Conservation (phyloP, 2,113 vertebrate genomes). For the Oryzias celebensis region DNA sequence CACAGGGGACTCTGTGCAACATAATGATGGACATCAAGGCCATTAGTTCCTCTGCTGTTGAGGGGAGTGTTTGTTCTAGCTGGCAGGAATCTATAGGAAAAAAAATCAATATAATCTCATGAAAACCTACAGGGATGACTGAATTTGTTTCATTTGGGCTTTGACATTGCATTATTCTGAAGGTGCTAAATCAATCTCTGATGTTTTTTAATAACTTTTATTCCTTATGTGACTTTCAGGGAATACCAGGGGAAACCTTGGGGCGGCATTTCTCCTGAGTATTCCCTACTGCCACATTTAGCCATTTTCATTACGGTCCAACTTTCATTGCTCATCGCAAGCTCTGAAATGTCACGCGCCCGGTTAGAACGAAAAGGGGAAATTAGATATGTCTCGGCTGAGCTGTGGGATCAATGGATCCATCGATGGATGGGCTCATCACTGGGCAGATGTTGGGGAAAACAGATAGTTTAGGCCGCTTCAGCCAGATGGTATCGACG, state of each 20-base stretch:
- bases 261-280: slow-evolving; percentile 10
- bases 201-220: not conserved
- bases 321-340: slow-evolving; percentile 46
- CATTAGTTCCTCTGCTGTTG: slow-evolving; percentile 45
- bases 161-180: not conserved
- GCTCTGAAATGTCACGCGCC: slow-evolving; percentile 56
- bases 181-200: not conserved
- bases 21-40: slow-evolving; percentile 38
- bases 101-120: slow-evolving; percentile 22
- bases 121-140: slow-evolving; percentile 30
- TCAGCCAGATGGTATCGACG: slow-evolving; percentile 29
- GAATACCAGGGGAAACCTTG: too few relatives aligned
- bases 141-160: not conserved
- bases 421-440: slow-evolving; percentile 68
- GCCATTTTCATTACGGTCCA: slow-evolving; percentile 53
- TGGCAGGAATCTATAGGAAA: slow-evolving; percentile 30
- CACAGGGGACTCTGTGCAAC: slow-evolving; percentile 23
- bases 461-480: slow-evolving; percentile 37
- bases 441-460: slow-evolving; percentile 52
- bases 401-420: slow-evolving; percentile 58
- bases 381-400: slow-evolving; percentile 60
- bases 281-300: slow-evolving; percentile 40
- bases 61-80: slow-evolving; percentile 6
- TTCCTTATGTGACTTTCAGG: slow-evolving; percentile 7
- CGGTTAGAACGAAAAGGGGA: slow-evolving; percentile 65